Evolutionary conservation across 2,888 invertebrate species (phyloP).

Genomic region (Tupiocoris notatus): DNA sequence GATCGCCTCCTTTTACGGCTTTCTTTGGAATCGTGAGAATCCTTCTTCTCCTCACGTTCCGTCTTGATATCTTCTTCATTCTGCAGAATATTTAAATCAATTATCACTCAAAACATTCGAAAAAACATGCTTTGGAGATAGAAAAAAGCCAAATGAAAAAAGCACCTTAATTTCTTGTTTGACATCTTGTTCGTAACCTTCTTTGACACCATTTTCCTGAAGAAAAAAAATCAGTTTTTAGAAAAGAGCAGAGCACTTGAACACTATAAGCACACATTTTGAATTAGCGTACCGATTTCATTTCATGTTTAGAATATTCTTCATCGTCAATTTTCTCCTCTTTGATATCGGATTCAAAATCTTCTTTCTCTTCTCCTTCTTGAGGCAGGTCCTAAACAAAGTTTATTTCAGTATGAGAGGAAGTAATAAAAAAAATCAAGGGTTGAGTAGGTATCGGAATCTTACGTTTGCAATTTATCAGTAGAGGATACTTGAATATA

Average conservation of each 20-base stretch:
- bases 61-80: slow-evolving; percentile 7
- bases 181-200: slow-evolving; percentile 45
- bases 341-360: slow-evolving; percentile 1
- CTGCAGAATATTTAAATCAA: slow-evolving; percentile 2
- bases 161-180: slow-evolving; percentile 43
- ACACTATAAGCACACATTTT: no score
- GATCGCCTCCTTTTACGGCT: slow-evolving; percentile 44
- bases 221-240: no score
- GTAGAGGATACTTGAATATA: no score
- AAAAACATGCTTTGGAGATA: background rate
- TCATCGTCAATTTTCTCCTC: background rate
- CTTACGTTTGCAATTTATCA: no score
- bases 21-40: slow-evolving; percentile 16
- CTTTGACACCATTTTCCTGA: slow-evolving; percentile 30
- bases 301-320: slow-evolving; percentile 5
- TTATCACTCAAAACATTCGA: background rate
- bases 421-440: no score
- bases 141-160: background rate
- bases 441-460: no score
- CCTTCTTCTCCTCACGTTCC: slow-evolving; percentile 27
- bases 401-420: no score
- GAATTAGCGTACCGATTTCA: background rate
- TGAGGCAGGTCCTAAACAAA: background rate
- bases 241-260: no score
- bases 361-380: slow-evolving; percentile 2